Percentiles rank a stretch among this genome's conserved stretches.
Evolutionary conservation across 2,797 vertebrate species (phyloP).

Genomic region (Clarias pachynema): DNA sequence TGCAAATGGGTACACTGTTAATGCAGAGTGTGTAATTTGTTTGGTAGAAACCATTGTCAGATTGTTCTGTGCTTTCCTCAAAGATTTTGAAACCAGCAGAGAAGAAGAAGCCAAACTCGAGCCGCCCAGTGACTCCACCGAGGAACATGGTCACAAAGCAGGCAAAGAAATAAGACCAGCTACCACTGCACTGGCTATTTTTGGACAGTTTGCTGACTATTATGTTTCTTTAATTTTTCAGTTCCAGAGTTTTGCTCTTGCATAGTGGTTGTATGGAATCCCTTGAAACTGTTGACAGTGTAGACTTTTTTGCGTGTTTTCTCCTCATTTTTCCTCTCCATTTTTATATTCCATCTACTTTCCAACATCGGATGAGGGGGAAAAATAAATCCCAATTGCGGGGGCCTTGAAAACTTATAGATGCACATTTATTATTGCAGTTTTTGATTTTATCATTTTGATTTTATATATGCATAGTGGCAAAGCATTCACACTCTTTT

Average conservation of each 20-base stretch:
- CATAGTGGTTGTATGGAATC: conserved; percentile 22
- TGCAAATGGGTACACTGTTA: not conserved
- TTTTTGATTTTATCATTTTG: not conserved
- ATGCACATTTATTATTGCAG: not conserved
- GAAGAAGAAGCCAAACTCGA: conserved; percentile 97
- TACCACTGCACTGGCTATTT: conserved; percentile 48
- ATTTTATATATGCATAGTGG: not conserved
- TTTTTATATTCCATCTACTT: not conserved
- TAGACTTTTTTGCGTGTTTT: not conserved
- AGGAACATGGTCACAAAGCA: conserved; percentile 98
- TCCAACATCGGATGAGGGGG: not conserved
- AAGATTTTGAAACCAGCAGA: conserved; percentile 98
- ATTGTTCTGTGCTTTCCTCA: conserved; percentile 3
- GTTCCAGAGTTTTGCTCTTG: conserved; percentile 14
- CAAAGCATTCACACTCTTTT: not conserved
- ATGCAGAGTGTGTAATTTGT: not conserved
- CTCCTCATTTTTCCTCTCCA: not conserved
- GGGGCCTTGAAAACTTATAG: conserved; percentile 34
- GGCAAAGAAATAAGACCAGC: conserved; percentile 89
- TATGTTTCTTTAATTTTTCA: conserved; percentile 28
- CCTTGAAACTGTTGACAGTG: conserved; percentile 26
- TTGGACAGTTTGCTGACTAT: conserved; percentile 34
- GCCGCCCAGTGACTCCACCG: conserved; percentile 94
- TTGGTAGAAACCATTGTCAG: not conserved
- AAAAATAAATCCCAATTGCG: not conserved